Conservation (phyloP, 2,888 invertebrate species). For the Tachina lurida region DNA sequence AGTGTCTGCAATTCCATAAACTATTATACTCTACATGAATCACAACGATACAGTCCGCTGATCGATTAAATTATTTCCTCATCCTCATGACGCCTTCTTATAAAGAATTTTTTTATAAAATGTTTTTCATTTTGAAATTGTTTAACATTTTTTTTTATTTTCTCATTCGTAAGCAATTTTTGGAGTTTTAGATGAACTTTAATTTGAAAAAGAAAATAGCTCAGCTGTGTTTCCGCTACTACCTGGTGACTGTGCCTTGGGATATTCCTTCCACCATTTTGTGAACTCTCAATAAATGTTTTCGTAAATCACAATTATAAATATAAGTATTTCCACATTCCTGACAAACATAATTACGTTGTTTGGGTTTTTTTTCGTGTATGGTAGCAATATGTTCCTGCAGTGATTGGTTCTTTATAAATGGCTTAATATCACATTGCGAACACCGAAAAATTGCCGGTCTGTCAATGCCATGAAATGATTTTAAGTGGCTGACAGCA, state of each 20-base stretch:
- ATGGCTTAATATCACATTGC: slow-evolving; percentile 62
- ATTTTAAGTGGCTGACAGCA: slow-evolving; percentile 59
- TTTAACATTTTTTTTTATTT: too few relatives aligned
- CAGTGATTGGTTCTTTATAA: slow-evolving; percentile 69
- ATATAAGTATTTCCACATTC: slow-evolving; percentile 69
- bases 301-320: slow-evolving; percentile 68
- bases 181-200: too few relatives aligned
- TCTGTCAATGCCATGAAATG: slow-evolving; percentile 62
- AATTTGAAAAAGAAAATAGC: too few relatives aligned
- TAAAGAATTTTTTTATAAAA: too few relatives aligned
- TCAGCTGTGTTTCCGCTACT: too few relatives aligned
- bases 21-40: slow-evolving; percentile 52
- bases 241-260: too few relatives aligned
- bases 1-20: slow-evolving; percentile 41
- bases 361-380: slow-evolving; percentile 65
- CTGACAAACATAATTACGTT: slow-evolving; percentile 58
- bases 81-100: slow-evolving; percentile 46
- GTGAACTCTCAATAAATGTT: slow-evolving; percentile 63
- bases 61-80: slow-evolving; percentile 6
- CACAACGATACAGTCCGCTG: slow-evolving; percentile 52
- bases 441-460: slow-evolving; percentile 66
- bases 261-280: slow-evolving; percentile 62
- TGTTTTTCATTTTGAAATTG: too few relatives aligned
- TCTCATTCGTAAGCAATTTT: too few relatives aligned
- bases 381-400: slow-evolving; percentile 67